A percentile compares a stretch with the other conserved stretches of the same genome.
phyloP scores from a whole-genome alignment of 2,888 invertebrate genomes.

The Prostheceraeus crozeri region DNA sequence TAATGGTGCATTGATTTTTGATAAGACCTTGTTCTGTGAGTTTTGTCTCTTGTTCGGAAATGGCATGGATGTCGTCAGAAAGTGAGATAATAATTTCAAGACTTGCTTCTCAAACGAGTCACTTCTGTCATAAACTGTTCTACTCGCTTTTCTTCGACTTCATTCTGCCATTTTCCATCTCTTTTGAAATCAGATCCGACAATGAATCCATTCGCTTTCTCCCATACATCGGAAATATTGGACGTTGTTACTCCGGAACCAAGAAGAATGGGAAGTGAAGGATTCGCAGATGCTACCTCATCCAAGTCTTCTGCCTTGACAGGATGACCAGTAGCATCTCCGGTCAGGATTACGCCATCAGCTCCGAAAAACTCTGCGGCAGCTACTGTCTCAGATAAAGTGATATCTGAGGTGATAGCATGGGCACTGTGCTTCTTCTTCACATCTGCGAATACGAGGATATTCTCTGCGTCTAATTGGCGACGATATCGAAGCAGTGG shows the following conservation, averaged over 20 bases:
- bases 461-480: slow-evolving; percentile 64
- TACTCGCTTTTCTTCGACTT: slow-evolving; percentile 58
- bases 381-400: slow-evolving; percentile 65
- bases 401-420: slow-evolving; percentile 67
- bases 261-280: slow-evolving; percentile 64
- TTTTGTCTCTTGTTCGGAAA: too few relatives aligned
- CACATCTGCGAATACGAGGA: slow-evolving; percentile 69
- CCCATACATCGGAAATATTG: slow-evolving; percentile 62
- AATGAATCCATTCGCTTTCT: slow-evolving; percentile 64
- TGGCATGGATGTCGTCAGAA: too few relatives aligned
- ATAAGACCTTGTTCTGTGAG: too few relatives aligned
- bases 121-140: slow-evolving; percentile 59
- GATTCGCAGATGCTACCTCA: too few relatives aligned
- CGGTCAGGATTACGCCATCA: slow-evolving; percentile 71
- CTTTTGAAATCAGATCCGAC: slow-evolving; percentile 70
- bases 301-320: too few relatives aligned
- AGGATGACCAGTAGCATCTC: slow-evolving; percentile 68
- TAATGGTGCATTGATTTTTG: too few relatives aligned
- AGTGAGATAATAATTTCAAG: too few relatives aligned
- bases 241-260: slow-evolving; percentile 68
- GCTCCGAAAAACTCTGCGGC: slow-evolving; percentile 71
- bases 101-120: not conserved
- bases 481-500: slow-evolving; percentile 66
- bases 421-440: slow-evolving; percentile 78
- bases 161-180: slow-evolving; percentile 59